Evolutionary conservation across 2,797 vertebrate species (phyloP), one percentile per base, ranked within the genome.

Genomic region (Parotocinclus haroldoi): DNA sequence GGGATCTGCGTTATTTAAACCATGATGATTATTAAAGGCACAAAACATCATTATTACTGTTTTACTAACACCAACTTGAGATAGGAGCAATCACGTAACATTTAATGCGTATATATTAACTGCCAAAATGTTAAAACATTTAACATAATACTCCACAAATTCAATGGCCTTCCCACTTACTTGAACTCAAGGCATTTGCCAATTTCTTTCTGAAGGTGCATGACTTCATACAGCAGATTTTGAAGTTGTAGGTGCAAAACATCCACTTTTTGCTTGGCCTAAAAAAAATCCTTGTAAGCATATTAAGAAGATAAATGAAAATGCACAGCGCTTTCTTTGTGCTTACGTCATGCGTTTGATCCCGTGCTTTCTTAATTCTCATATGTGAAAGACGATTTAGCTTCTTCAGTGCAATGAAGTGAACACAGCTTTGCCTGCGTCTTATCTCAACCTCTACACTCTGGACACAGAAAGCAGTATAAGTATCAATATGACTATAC

Each of bases 151-250:
- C 27, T 27, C 27, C 27, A n/a, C n/a, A n/a, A 36, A 36, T 37
- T 19, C 1, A 37, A 46, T 37, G 38, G 10, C n/a, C n/a, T 17
- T 16, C 27, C 18, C 5, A 85, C 95, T 94, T 78, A 99, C 97
- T 98, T 99, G 83, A 99, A 99, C 74, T 99, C 97, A 63, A 99
- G 85, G 82, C 97, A 99, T 42, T 99, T 99, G 77, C 95, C 96
- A 81, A 99, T 99, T 86, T 99, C 97, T 51, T 99, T 99, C 86
- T 99, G 96, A 70, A 99, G 90, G 80, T 99, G 97, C 95, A 99
- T 94, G 71, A 99, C 96, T 86, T 99, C 97, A n/a, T 99, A 99
- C 1, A 99, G 83, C 59, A 99, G 86, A 78, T 99, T 99, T 85
- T 99, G 97, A 36, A 99, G 87, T 85, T 99, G 96, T 59, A 99